Percentiles rank a stretch among this genome's conserved stretches.
Evolutionary conservation across 2,797 vertebrate genomes (phyloP).

Genomic region (Gadopsis bispinosus): DNA sequence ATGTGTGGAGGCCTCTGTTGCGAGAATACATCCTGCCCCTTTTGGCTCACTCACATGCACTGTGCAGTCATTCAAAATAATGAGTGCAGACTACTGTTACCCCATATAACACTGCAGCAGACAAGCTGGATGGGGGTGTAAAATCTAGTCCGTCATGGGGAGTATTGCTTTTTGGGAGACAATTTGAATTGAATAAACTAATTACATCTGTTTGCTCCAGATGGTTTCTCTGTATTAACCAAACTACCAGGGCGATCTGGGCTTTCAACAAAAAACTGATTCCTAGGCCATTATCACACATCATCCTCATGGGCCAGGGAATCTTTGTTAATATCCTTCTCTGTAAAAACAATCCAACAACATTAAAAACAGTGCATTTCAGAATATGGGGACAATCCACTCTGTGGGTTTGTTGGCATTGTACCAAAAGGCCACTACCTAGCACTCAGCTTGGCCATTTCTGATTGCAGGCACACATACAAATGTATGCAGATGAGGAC

Average conservation of each 20-base stretch:
- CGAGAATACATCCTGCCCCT: conserved; percentile 64
- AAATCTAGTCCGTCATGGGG: conserved; percentile 42
- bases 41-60: conserved; percentile 58
- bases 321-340: conserved; percentile 15
- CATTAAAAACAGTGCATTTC: conserved; percentile 12
- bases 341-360: conserved; percentile 30
- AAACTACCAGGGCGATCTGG: conserved; percentile 28
- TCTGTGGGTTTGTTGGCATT: conserved; percentile 25
- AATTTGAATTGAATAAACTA: conserved; percentile 65
- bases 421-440: not conserved
- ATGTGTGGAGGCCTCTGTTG: conserved; percentile 67
- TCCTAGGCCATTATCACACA: conserved; percentile 41
- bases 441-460: not conserved
- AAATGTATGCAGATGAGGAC: conserved; percentile 24
- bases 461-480: conserved; percentile 6
- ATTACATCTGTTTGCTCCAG: conserved; percentile 54
- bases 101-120: conserved; percentile 52
- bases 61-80: conserved; percentile 75
- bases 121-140: conserved; percentile 32
- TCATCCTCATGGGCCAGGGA: conserved; percentile 20
- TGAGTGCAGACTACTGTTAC: conserved; percentile 65
- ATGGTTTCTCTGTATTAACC: conserved; percentile 55
- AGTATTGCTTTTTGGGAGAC: conserved; percentile 48
- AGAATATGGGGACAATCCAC: conserved; percentile 4
- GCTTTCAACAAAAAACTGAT: conserved; percentile 47